Percentiles rank a stretch among this genome's conserved stretches.
phyloP scores from a whole-genome alignment of 2,888 invertebrate species.

The Fissipunctia ypsillon region DNA sequence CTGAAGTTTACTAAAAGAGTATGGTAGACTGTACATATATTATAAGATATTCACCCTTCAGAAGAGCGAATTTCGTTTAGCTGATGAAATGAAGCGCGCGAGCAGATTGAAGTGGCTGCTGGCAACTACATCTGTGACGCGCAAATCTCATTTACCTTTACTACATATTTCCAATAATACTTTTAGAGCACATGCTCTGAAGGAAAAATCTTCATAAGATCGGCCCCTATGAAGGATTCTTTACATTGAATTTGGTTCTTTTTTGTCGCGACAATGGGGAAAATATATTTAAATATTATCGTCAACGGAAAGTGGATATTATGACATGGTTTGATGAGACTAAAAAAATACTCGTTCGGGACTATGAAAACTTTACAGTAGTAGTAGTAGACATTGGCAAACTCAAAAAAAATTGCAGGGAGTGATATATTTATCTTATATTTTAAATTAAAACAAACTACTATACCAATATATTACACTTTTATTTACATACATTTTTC shows the following conservation, averaged over 20 bases:
- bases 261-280: not conserved
- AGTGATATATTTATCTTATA: not conserved
- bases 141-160: constrained; percentile 79
- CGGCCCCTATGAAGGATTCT: not conserved
- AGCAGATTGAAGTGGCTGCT: constrained; percentile 74
- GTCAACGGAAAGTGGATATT: no score
- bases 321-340: not conserved
- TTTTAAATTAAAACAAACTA: constrained; percentile 15
- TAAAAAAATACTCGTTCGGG: not conserved
- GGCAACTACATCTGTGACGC: constrained; percentile 74
- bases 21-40: constrained; percentile 1
- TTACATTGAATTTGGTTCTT: constrained; percentile 16
- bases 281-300: not conserved
- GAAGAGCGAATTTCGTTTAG: constrained; percentile 77
- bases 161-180: constrained; percentile 72
- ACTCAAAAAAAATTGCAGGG: not conserved
- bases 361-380: not conserved
- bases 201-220: constrained; percentile 21
- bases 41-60: constrained; percentile 46
- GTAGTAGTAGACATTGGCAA: not conserved
- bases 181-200: constrained; percentile 52
- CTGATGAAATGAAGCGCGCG: constrained; percentile 75
- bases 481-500: constrained; percentile 54
- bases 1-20: constrained; percentile 1
- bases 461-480: constrained; percentile 36